phyloP scores from a whole-genome alignment of 1,140 invertebrate genomes.

The Drosophila repletoides region DNA sequence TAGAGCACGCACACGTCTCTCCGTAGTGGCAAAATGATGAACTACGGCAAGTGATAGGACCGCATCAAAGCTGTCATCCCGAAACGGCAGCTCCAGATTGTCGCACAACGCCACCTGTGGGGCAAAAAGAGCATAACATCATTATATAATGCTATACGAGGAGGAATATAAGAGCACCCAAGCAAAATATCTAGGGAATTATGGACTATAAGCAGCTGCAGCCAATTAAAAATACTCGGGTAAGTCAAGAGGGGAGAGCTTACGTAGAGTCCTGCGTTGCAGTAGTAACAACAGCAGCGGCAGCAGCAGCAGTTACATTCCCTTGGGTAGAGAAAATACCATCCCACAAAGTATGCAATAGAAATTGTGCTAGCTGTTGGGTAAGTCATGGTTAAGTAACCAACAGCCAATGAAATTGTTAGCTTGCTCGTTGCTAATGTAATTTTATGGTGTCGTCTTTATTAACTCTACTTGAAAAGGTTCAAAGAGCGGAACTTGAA shows the following conservation, averaged over 20 bases:
- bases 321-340: constrained; percentile 16
- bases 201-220: constrained; percentile 92
- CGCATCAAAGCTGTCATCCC: constrained; percentile 96
- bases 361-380: constrained; percentile 24
- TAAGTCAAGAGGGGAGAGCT: background rate
- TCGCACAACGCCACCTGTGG: constrained; percentile 92
- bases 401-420: constrained; percentile 18
- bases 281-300: too few relatives aligned
- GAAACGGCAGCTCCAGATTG: constrained; percentile 94
- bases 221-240: constrained; percentile 44
- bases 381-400: constrained; percentile 23
- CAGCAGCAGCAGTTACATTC: constrained; percentile 5
- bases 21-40: constrained; percentile 96
- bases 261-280: background rate
- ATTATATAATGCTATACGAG: constrained; percentile 4
- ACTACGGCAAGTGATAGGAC: constrained; percentile 97
- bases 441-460: constrained; percentile 16
- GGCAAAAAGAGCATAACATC: background rate
- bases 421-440: constrained; percentile 5
- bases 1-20: constrained; percentile 93
- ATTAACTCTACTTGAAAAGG: constrained; percentile 1
- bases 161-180: too few relatives aligned
- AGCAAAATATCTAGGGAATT: constrained; percentile 87
- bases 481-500: constrained; percentile 9
- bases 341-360: constrained; percentile 37